A percentile compares a stretch with the other conserved stretches of the same genome.
Conservation (phyloP, 2,888 invertebrate species). For the Drosophila quasianomalipes region DNA sequence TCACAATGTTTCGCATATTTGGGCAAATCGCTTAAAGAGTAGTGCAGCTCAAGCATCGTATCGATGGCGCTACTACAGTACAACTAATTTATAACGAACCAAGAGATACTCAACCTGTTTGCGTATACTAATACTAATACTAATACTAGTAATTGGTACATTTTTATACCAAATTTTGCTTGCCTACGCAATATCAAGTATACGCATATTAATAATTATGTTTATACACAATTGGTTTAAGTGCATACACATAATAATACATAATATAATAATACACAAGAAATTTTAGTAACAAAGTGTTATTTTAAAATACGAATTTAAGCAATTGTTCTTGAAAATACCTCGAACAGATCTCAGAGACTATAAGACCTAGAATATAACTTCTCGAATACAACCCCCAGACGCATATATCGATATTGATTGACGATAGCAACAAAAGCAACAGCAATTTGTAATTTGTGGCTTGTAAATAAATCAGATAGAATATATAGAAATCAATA, state of each 20-base stretch:
- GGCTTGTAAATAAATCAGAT: not conserved
- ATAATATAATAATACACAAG: too few species aligned
- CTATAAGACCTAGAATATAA: not conserved
- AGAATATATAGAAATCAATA: not conserved
- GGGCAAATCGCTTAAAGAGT: constrained; percentile 14
- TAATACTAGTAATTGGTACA: not conserved
- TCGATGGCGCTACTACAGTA: constrained; percentile 13
- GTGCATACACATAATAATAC: not conserved
- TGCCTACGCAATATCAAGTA: not conserved
- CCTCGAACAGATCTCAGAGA: not conserved
- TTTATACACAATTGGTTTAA: not conserved
- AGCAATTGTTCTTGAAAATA: not conserved
- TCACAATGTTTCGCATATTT: constrained; percentile 51
- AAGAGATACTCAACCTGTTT: constrained; percentile 1
- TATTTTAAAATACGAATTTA: not conserved
- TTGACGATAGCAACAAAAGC: not conserved
- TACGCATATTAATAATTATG: not conserved
- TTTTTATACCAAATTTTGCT: not conserved
- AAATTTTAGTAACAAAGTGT: not conserved
- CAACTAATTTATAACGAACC: not conserved
- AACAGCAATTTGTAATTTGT: not conserved
- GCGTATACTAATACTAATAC: not conserved
- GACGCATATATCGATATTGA: not conserved
- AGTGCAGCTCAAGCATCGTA: not conserved
- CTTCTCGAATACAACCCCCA: not conserved